These are phyloP conservation scores for Procambarus clarkii DNA, from an alignment of 1,140 invertebrate genomes.

Conservation along the genomic window DNA sequence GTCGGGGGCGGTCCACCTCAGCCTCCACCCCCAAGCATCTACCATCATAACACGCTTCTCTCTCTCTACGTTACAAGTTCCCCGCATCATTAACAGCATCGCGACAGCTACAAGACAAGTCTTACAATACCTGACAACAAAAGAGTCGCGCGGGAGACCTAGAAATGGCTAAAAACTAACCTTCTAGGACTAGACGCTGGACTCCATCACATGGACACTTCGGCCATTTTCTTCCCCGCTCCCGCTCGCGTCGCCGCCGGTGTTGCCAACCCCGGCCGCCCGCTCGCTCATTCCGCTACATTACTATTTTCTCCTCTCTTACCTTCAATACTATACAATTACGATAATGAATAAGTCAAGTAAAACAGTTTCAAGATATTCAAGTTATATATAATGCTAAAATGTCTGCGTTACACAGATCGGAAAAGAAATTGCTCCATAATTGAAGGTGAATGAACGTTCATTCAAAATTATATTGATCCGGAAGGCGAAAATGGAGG, in stretches of 20 bases:
- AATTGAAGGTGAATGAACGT: not conserved
- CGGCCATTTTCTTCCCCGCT: not conserved
- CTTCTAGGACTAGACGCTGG: not conserved
- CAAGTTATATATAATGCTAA: not conserved
- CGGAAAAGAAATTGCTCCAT: not conserved
- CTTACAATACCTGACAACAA: no score
- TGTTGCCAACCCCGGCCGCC: not conserved
- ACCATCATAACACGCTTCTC: no score
- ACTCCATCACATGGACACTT: not conserved
- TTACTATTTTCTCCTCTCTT: not conserved
- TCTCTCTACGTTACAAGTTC: no score
- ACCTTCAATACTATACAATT: not conserved
- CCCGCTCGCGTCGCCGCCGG: not conserved
- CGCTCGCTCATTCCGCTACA: not conserved
- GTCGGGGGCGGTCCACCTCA: no score
- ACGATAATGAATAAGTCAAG: not conserved
- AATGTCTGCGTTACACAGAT: not conserved
- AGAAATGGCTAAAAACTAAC: not conserved
- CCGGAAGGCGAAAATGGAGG: not conserved
- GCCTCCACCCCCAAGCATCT: no score
- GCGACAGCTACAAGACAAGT: no score
- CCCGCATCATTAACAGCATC: no score
- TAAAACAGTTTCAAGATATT: not conserved
- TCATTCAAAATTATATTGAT: slow-evolving; percentile 5
- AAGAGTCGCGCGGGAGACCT: no score